These are phyloP conservation scores for Antheraea mylitta DNA, from an alignment of 1,140 invertebrate species.

Conservation along the genomic window DNA sequence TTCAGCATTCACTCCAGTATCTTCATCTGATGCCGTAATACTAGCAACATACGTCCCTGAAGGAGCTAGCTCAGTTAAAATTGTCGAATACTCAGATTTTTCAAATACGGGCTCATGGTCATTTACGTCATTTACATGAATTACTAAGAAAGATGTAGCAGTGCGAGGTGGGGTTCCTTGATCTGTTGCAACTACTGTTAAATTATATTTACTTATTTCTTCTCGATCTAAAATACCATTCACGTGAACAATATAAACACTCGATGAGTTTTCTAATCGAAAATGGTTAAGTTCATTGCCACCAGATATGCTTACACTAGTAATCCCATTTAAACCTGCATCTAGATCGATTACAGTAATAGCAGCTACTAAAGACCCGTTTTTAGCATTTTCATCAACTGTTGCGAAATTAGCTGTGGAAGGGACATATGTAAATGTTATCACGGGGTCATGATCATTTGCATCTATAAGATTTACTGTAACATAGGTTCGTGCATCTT, in stretches of 20 bases:
- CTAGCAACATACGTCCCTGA: conserved; percentile 92
- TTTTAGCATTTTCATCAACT: conserved; percentile 95
- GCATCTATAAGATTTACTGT: conserved; percentile 96
- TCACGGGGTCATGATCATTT: conserved; percentile 96
- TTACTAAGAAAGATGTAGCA: conserved; percentile 91
- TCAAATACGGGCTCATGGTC: conserved; percentile 97
- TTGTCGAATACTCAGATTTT: conserved; percentile 93
- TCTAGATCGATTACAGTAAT: conserved; percentile 96
- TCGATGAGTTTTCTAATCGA: conserved; percentile 88
- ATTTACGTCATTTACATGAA: conserved; percentile 96
- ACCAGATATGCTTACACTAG: conserved; percentile 88
- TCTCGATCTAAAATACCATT: conserved; percentile 95
- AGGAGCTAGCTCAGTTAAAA: conserved; percentile 92
- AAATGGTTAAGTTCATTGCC: conserved; percentile 97
- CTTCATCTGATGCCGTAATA: conserved; percentile 94
- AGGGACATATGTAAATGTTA: conserved; percentile 94
- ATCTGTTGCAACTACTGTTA: conserved; percentile 94
- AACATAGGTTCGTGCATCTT: conserved; percentile 96
- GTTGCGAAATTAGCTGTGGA: conserved; percentile 90
- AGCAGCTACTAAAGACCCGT: conserved; percentile 94
- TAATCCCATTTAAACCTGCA: conserved; percentile 93
- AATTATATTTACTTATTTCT: conserved; percentile 94
- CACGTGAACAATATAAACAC: conserved; percentile 94
- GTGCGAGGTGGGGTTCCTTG: conserved; percentile 91
- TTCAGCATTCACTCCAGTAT: conserved; percentile 93